Conservation (phyloP, 2,113 vertebrate species). For the Laticauda laticaudata region DNA sequence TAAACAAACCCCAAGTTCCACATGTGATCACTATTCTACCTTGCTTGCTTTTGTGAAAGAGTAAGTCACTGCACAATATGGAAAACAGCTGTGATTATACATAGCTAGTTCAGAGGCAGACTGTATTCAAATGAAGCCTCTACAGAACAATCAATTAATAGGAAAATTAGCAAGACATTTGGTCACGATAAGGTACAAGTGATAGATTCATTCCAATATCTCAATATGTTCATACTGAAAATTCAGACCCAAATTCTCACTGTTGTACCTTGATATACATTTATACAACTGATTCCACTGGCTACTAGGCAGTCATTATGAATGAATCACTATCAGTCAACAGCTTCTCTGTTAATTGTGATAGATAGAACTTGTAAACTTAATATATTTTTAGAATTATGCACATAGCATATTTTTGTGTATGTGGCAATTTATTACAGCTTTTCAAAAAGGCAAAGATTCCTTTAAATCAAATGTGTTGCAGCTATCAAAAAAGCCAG, state of each 20-base stretch:
- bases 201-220: background rate
- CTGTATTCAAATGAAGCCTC: constrained; percentile 2
- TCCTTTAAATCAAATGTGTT: background rate
- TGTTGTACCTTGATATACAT: background rate
- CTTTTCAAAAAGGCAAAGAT: background rate
- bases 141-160: background rate
- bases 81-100: constrained; percentile 3
- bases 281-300: background rate
- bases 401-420: background rate
- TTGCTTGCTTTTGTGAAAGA: background rate
- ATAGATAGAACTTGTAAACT: background rate
- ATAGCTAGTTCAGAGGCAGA: background rate
- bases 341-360: background rate
- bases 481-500: background rate
- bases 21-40: background rate
- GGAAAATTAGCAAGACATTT: background rate
- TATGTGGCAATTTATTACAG: background rate
- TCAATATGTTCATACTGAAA: background rate
- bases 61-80: background rate
- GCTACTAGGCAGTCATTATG: background rate
- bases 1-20: constrained; percentile 3
- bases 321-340: background rate
- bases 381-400: background rate
- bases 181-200: background rate
- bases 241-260: background rate